Evolutionary conservation across 2,888 invertebrate species (phyloP).

Genomic region (Elaeidobius kamerunicus): DNA sequence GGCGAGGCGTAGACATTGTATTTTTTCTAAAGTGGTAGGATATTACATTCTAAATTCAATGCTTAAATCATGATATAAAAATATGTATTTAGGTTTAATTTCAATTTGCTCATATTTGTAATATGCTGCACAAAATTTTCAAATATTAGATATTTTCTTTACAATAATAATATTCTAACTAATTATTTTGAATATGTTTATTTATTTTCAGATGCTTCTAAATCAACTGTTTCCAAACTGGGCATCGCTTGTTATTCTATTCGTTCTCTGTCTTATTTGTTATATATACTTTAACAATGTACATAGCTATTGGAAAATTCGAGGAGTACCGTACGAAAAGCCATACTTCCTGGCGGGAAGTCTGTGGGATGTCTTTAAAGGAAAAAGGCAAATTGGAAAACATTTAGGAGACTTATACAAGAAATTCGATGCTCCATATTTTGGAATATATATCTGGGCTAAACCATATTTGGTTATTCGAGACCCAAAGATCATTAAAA

Average conservation of each 20-base stretch:
- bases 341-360: constrained; percentile 39
- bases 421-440: constrained; percentile 41
- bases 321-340: constrained; percentile 37
- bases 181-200: not conserved
- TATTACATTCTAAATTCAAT: not conserved
- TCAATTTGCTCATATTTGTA: too few relatives aligned
- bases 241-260: constrained; percentile 29
- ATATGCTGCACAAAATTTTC: not conserved
- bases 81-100: too few relatives aligned
- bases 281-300: constrained; percentile 35
- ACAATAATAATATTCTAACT: not conserved
- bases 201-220: constrained; percentile 21
- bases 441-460: constrained; percentile 52
- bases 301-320: constrained; percentile 38
- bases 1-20: too few relatives aligned
- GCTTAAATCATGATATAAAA: not conserved
- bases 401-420: constrained; percentile 45
- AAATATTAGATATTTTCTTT: not conserved
- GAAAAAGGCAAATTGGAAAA: constrained; percentile 44
- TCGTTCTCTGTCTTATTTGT: constrained; percentile 26
- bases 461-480: constrained; percentile 51
- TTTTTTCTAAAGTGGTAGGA: not conserved
- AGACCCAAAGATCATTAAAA: constrained; percentile 50
- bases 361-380: constrained; percentile 39
- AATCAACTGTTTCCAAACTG: constrained; percentile 15